phyloP scores from a whole-genome alignment of 2,113 vertebrate genomes.

The Callopanchax toddi region DNA sequence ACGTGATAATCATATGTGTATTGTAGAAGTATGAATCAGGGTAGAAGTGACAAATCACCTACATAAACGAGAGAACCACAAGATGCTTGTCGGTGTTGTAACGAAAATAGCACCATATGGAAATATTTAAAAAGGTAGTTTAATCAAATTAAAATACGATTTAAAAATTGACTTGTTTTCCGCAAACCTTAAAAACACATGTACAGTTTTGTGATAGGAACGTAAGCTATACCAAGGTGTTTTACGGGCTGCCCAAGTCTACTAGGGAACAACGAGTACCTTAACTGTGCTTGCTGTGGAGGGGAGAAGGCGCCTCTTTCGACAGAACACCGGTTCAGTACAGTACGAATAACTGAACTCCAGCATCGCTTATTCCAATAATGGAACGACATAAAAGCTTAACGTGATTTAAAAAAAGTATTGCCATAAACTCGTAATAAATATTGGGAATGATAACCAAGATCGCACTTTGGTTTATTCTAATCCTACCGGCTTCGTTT shows the following conservation, averaged over 20 bases:
- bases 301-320: neutral
- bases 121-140: no score
- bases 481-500: slow-evolving; percentile 34
- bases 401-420: neutral
- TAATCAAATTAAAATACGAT: no score
- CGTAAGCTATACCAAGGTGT: no score
- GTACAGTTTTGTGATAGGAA: no score
- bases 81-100: neutral
- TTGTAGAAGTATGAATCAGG: neutral
- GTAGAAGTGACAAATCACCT: slow-evolving; percentile 9
- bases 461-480: slow-evolving; percentile 15
- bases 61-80: neutral
- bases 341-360: neutral
- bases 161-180: no score
- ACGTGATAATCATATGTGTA: no score
- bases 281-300: neutral
- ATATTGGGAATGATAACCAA: neutral
- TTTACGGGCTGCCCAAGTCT: neutral
- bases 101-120: no score
- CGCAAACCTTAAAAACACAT: no score
- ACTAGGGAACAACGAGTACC: neutral
- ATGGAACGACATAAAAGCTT: neutral
- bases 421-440: no score
- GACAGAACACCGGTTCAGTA: neutral
- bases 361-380: neutral